Evolutionary conservation across 2,113 vertebrate species (phyloP), one percentile per base, ranked within the genome.

Genomic region (Halcyon malimbica): DNA sequence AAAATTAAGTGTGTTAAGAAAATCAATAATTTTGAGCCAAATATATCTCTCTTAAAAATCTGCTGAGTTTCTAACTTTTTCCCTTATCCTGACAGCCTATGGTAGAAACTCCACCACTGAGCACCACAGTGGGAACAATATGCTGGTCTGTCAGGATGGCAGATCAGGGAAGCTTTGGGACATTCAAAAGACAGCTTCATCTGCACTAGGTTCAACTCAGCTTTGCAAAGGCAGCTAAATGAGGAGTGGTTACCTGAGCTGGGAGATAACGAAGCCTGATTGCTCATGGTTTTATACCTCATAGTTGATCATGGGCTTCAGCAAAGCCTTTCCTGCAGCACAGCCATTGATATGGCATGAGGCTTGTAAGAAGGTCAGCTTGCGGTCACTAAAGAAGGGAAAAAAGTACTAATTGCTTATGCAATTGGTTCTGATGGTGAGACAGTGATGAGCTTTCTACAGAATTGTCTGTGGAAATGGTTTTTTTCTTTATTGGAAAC

Each of bases 321-420:
- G 78, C 42, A 71, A 63, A 89, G 62, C 62, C 46, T 79, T 48
- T 90, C 54, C n/a, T 92, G 83, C 42, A 83, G 76, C 26, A 67
- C 51, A 90, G 60, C 41, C 21, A 53, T 81, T 35, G 51, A 41
- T 33, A 28, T 2, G 18, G n/a, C 31, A 76, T 50, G 12, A 83
- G 19, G 39, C 67, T 90, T 93, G 29, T 37, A 62, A 79, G 82
- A 50, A 87, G 82, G 60, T 57, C 48, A 51, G 42, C 62, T 60
- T 93, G 62, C 23, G 59, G 53, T 46, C 42, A 54, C 37, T 82
- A n/a, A 81, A 75, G 73, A 69, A 91, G 29, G 31, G 31, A 29
- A 74, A 48, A 81, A 56, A 26, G 56, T 57, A 3, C 41, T 41
- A 44, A 83, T 83, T 92, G 57, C 11, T 18, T 59, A 67, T 81